Conservation (phyloP, 2,888 invertebrate species). For the Chymomyza fuscimana region DNA sequence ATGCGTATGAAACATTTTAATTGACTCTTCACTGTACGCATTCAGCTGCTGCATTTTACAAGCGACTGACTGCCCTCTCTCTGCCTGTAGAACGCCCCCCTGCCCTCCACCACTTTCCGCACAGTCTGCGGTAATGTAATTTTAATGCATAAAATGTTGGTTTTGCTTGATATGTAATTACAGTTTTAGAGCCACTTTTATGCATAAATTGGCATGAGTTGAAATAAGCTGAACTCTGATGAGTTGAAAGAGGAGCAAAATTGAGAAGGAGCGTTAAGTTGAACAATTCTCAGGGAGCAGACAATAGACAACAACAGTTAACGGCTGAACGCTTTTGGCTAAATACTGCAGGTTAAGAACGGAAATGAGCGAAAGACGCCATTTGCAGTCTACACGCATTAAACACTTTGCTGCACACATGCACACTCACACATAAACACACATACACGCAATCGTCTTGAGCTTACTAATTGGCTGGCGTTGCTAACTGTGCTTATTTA, state of each 20-base stretch:
- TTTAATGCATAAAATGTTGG: neutral
- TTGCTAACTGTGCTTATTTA: neutral
- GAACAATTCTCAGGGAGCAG: neutral
- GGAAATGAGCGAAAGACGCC: conserved; percentile 7
- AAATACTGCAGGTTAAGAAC: neutral
- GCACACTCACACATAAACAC: neutral
- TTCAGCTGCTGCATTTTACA: neutral
- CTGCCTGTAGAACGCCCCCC: no score
- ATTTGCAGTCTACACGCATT: neutral
- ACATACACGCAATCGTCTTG: neutral
- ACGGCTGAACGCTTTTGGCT: neutral
- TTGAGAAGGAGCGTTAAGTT: neutral
- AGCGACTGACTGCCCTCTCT: neutral
- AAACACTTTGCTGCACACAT: neutral
- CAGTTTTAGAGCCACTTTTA: neutral
- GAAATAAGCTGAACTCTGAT: neutral
- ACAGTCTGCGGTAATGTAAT: neutral
- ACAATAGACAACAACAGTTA: neutral
- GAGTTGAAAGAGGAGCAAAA: no score
- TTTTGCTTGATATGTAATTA: neutral
- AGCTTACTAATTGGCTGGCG: neutral
- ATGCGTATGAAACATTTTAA: conserved; percentile 1
- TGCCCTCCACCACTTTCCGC: no score
- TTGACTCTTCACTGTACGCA: neutral
- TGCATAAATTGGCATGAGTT: neutral